Evolutionary conservation across 2,113 vertebrate genomes (phyloP).

Genomic region (Psammodynastes pulverulentus): DNA sequence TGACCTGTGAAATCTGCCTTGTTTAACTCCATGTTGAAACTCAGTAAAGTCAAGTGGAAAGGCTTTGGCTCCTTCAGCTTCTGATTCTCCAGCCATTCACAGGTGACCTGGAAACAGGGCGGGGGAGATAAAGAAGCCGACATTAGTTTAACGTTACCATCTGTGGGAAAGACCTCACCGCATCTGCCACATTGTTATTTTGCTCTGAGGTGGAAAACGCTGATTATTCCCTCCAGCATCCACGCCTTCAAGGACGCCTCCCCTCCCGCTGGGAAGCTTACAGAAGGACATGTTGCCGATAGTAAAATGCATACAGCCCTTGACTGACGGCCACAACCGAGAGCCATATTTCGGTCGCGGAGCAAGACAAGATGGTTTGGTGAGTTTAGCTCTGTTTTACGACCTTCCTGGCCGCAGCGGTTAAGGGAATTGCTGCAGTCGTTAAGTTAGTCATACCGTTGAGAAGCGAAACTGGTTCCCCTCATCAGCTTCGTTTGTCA

Average conservation of each 20-base stretch:
- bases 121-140: background rate
- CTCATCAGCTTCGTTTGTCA: background rate
- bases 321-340: too few relatives aligned
- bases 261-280: background rate
- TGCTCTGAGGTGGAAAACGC: background rate
- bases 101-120: constrained; percentile 60
- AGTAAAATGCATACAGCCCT: background rate
- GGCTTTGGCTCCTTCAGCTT: constrained; percentile 47
- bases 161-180: background rate
- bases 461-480: background rate
- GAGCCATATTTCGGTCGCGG: background rate
- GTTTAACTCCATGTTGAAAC: constrained; percentile 62
- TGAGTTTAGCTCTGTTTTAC: background rate
- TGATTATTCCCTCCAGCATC: background rate
- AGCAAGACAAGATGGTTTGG: background rate
- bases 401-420: background rate
- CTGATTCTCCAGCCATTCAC: constrained; percentile 70
- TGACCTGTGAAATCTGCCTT: constrained; percentile 71
- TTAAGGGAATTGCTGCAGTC: background rate
- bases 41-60: constrained; percentile 64
- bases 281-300: background rate
- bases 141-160: constrained; percentile 33
- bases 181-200: background rate
- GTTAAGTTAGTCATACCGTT: background rate
- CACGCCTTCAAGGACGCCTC: background rate